Evolutionary conservation across 2,888 invertebrate genomes (phyloP).

Genomic region (Plemyria rubiginata): DNA sequence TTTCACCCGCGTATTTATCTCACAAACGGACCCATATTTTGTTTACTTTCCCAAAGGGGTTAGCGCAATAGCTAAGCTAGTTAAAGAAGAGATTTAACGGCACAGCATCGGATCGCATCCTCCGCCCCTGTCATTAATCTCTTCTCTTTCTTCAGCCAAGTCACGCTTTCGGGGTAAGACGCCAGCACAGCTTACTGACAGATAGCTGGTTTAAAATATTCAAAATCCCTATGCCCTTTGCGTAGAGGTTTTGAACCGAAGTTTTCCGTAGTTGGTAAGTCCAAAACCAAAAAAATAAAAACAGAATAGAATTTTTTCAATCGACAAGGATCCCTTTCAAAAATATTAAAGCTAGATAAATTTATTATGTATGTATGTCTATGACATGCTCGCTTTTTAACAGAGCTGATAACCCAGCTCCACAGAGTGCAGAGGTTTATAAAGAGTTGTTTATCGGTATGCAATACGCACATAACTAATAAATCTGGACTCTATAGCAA

Average conservation of each 20-base stretch:
- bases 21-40: slow-evolving; percentile 5
- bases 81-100: slow-evolving; percentile 48
- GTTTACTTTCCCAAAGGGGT: slow-evolving; percentile 19
- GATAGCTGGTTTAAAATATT: background rate
- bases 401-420: no score
- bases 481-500: background rate
- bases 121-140: slow-evolving; percentile 79
- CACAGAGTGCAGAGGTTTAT: no score
- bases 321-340: no score
- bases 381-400: no score
- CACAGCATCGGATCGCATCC: slow-evolving; percentile 55
- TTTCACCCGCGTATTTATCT: background rate
- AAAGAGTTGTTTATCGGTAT: background rate
- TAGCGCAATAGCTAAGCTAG: slow-evolving; percentile 32
- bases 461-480: background rate
- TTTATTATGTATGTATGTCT: no score
- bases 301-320: no score
- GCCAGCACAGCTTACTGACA: slow-evolving; percentile 24
- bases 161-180: slow-evolving; percentile 51
- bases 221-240: no score
- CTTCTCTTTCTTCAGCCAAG: slow-evolving; percentile 71
- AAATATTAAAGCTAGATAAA: no score
- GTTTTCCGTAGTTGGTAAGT: no score
- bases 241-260: no score
- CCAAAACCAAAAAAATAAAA: no score